A percentile compares a stretch with the other conserved stretches of the same genome.
These are phyloP conservation scores for Boloria euphrosyne DNA, from an alignment of 2,888 invertebrate species.

Conservation along the genomic window DNA sequence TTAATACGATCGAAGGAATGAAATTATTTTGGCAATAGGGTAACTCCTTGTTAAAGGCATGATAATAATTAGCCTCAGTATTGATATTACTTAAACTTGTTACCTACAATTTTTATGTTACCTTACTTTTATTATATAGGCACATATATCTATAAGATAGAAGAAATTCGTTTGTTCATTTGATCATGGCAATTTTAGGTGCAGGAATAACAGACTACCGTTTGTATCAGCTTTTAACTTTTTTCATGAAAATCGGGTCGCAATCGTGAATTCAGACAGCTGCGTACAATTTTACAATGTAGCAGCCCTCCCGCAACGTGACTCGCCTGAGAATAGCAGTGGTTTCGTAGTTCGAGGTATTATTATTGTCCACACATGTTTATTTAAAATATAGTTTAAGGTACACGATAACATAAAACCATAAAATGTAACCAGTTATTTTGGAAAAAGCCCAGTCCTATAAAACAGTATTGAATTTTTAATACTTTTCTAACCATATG, in stretches of 20 bases:
- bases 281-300: slow-evolving; percentile 68
- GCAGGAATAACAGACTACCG: slow-evolving; percentile 20
- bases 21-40: slow-evolving; percentile 19
- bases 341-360: slow-evolving; percentile 49
- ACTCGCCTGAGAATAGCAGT: slow-evolving; percentile 53
- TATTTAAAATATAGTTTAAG: slow-evolving; percentile 26
- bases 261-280: slow-evolving; percentile 55
- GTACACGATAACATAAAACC: slow-evolving; percentile 15
- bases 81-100: background rate
- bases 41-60: slow-evolving; percentile 15
- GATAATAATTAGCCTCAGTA: background rate
- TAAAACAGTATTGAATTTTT: background rate
- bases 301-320: slow-evolving; percentile 60
- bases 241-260: slow-evolving; percentile 55
- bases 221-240: slow-evolving; percentile 45
- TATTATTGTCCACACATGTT: slow-evolving; percentile 51
- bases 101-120: too few species aligned
- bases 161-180: background rate
- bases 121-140: too few species aligned
- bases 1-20: slow-evolving; percentile 50
- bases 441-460: background rate
- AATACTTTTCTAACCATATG: too few species aligned
- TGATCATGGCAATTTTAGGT: slow-evolving; percentile 1
- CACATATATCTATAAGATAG: background rate
- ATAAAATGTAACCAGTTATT: slow-evolving; percentile 1